phyloP scores from a whole-genome alignment of 1,140 invertebrate species.

The Drosophila truncata region DNA sequence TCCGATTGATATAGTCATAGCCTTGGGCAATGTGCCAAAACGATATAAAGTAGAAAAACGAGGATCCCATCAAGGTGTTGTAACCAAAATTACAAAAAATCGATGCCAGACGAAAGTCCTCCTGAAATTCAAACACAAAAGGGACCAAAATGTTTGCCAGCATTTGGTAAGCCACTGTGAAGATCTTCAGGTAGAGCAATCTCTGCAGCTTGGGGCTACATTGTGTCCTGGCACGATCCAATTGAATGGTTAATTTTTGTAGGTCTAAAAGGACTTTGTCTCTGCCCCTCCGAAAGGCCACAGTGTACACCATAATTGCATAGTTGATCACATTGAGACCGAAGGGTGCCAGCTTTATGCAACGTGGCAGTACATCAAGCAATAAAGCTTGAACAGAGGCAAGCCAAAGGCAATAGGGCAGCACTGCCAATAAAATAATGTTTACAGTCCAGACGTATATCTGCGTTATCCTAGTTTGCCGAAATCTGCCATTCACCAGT shows the following conservation, averaged over 20 bases:
- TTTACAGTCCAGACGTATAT: not conserved
- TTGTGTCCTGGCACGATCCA: not conserved
- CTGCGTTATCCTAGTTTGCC: not conserved
- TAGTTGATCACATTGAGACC: not conserved
- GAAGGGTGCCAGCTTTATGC: not conserved
- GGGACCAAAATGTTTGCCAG: not conserved
- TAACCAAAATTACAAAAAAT: not conserved
- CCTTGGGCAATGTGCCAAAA: constrained; percentile 3
- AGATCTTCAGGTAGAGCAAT: not conserved
- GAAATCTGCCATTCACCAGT: not conserved
- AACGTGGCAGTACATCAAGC: not conserved
- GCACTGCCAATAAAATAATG: not conserved
- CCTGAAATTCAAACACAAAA: not conserved
- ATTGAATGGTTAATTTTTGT: not conserved
- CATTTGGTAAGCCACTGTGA: not conserved
- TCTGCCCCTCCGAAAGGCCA: not conserved
- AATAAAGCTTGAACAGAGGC: not conserved
- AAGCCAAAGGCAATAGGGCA: not conserved
- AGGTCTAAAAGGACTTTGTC: not conserved
- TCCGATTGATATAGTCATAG: not conserved
- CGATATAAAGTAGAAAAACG: not conserved
- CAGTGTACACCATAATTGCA: not conserved
- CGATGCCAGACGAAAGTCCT: too few relatives aligned
- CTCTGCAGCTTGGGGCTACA: not conserved
- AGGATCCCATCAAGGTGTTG: not conserved